Conservation (phyloP, 2,113 vertebrate genomes). For the Emydura subglobosa region DNA sequence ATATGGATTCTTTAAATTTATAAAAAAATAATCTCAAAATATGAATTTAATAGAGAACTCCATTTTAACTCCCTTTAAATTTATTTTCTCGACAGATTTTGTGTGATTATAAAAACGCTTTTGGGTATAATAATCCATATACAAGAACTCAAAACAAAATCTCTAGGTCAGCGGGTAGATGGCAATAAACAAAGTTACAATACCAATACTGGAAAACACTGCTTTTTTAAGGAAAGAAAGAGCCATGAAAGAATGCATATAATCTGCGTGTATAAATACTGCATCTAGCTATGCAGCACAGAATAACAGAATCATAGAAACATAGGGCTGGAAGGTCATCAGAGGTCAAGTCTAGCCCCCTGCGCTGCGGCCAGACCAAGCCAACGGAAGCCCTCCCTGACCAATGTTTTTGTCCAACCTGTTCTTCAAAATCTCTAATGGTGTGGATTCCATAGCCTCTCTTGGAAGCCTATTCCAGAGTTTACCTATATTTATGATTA, state of each 20-base stretch:
- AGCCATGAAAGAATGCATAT: fast-evolving
- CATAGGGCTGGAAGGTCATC: no score
- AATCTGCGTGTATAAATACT: fast-evolving
- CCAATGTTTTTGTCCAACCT: no score
- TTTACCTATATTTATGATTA: neutral
- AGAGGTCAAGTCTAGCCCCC: no score
- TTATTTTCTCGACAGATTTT: neutral
- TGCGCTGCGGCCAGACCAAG: no score
- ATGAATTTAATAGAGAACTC: neutral
- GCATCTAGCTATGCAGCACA: neutral
- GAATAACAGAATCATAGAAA: neutral
- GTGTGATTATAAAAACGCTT: neutral
- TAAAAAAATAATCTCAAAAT: neutral
- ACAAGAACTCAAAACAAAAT: conserved; percentile 13
- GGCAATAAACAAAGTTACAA: neutral
- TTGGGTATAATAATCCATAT: neutral
- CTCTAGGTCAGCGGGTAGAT: neutral
- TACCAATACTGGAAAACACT: neutral
- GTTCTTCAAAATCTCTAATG: no score
- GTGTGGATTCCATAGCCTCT: no score
- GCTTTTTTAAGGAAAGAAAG: neutral
- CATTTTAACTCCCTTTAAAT: neutral
- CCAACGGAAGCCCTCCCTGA: no score
- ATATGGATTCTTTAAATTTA: neutral
- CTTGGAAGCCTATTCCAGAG: no score